These are phyloP conservation scores for Folsomia manolachei DNA, from an alignment of 2,888 invertebrate species.

Conservation along the genomic window DNA sequence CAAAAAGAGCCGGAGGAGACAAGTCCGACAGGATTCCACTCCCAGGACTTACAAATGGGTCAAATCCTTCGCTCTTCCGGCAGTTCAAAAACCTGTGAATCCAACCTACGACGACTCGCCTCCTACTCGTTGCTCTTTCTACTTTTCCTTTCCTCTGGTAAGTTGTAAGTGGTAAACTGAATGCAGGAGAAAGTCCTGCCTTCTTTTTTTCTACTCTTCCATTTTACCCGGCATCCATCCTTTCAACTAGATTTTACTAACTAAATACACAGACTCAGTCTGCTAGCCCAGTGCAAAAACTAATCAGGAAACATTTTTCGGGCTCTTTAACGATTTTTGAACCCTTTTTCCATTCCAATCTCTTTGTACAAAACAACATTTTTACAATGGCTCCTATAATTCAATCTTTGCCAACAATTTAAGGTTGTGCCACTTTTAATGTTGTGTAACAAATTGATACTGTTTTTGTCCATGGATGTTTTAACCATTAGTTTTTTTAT, in stretches of 20 bases:
- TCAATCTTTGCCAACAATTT: too few relatives aligned
- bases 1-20: neutral
- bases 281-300: neutral
- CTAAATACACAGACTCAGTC: neutral
- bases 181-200: neutral
- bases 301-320: neutral
- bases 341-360: neutral
- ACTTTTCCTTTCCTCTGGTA: constrained; percentile 6
- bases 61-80: constrained; percentile 11
- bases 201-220: neutral
- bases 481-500: too few relatives aligned
- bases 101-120: neutral
- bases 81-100: constrained; percentile 2
- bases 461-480: too few relatives aligned
- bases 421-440: too few relatives aligned
- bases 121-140: neutral
- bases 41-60: constrained; percentile 10
- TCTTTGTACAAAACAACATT: too few relatives aligned
- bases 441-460: too few relatives aligned
- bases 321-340: neutral
- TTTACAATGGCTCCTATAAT: neutral
- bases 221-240: neutral
- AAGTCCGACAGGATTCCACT: neutral
- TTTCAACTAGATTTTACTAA: neutral
- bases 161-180: neutral